Evolutionary conservation across 2,797 vertebrate genomes (phyloP).

Genomic region (Sebastes trivittatus): DNA sequence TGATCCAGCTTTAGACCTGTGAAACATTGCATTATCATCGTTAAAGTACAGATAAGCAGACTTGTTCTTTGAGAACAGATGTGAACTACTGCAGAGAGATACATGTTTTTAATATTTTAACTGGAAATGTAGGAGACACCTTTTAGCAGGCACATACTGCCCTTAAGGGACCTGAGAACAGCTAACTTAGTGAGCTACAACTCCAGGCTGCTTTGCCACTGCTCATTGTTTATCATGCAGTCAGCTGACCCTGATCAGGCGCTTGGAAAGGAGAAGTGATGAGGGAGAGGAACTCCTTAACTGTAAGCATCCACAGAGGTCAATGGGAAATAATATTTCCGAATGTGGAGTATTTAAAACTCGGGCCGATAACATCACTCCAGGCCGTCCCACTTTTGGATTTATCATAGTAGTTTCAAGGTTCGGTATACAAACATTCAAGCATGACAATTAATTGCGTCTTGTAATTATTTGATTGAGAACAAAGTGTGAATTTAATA

Average conservation of each 20-base stretch:
- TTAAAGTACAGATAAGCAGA: slow-evolving; percentile 41
- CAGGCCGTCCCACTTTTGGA: neutral
- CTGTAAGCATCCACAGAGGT: slow-evolving; percentile 72
- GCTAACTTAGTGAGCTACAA: slow-evolving; percentile 62
- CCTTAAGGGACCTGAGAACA: slow-evolving; percentile 68
- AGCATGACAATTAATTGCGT: neutral
- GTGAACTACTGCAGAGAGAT: slow-evolving; percentile 4
- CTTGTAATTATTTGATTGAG: neutral
- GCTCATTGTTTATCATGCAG: slow-evolving; percentile 82
- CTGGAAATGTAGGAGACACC: slow-evolving; percentile 24
- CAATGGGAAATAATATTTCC: slow-evolving; percentile 47
- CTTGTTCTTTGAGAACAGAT: slow-evolving; percentile 30
- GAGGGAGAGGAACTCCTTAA: slow-evolving; percentile 74
- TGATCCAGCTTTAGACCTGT: slow-evolving; percentile 80
- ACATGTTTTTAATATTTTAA: neutral
- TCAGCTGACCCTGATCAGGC: slow-evolving; percentile 86
- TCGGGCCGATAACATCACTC: neutral
- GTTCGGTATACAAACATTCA: neutral
- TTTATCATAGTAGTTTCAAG: neutral
- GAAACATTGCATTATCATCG: slow-evolving; percentile 66
- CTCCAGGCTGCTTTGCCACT: slow-evolving; percentile 78
- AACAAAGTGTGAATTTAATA: neutral
- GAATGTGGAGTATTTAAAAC: slow-evolving; percentile 19
- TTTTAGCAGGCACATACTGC: slow-evolving; percentile 40
- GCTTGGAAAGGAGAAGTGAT: slow-evolving; percentile 83